phyloP scores from a whole-genome alignment of 2,797 vertebrate genomes.

The Salmo trutta region DNA sequence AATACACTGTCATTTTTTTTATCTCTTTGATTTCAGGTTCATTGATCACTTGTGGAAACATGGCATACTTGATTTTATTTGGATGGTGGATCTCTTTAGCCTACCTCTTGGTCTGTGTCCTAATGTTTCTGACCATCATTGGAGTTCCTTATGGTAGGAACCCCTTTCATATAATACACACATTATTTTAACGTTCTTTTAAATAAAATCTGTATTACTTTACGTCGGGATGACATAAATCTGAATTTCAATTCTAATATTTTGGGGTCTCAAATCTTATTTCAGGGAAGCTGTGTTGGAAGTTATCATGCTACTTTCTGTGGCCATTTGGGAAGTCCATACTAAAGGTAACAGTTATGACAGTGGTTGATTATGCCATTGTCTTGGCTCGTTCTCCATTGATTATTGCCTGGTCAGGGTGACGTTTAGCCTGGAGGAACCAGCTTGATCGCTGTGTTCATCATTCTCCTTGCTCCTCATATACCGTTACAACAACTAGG shows the following conservation, averaged over 20 bases:
- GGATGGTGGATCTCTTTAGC: conserved; percentile 87
- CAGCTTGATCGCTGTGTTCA: no score
- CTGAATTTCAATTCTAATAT: background rate
- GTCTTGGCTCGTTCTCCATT: background rate
- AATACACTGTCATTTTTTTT: background rate
- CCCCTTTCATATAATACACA: background rate
- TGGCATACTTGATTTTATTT: conserved; percentile 82
- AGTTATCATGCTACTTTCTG: conserved; percentile 77
- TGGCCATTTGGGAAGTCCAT: conserved; percentile 87
- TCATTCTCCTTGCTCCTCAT: background rate
- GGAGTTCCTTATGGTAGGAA: conserved; percentile 81
- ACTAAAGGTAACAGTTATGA: conserved; percentile 66
- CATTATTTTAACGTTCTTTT: background rate
- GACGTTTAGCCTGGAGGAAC: background rate
- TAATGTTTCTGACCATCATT: conserved; percentile 82
- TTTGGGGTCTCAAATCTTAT: conserved; percentile 1
- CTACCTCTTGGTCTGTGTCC: conserved; percentile 74
- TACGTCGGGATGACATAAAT: background rate
- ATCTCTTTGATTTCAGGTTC: conserved; percentile 69
- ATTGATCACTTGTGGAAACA: conserved; percentile 75
- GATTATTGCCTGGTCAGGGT: background rate
- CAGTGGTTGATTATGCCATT: background rate
- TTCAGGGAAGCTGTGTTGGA: conserved; percentile 78
- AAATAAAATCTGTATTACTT: background rate
- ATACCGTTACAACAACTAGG: background rate